phyloP scores from a whole-genome alignment of 2,888 invertebrate species.

The Atethmia centrago region DNA sequence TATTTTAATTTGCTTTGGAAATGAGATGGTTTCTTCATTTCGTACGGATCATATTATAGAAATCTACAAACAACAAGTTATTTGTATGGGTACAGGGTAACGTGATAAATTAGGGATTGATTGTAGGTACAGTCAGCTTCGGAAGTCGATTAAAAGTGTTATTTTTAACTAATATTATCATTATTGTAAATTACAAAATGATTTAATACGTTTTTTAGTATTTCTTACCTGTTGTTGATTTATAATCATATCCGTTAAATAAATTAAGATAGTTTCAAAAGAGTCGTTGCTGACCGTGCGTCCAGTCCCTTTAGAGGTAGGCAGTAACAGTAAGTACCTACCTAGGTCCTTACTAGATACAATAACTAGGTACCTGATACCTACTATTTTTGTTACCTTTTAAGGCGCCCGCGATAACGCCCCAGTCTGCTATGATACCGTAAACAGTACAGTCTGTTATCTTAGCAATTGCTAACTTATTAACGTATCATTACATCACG shows the following conservation, averaged over 20 bases:
- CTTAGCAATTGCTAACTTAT: background rate
- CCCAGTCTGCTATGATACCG: background rate
- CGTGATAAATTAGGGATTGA: background rate
- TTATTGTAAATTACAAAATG: background rate
- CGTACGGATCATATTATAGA: background rate
- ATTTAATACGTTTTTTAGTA: background rate
- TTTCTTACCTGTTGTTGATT: background rate
- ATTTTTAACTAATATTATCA: background rate
- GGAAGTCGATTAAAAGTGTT: background rate
- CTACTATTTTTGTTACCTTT: background rate
- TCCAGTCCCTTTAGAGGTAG: background rate
- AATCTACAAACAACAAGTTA: background rate
- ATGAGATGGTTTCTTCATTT: background rate
- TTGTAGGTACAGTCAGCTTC: background rate
- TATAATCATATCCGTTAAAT: background rate
- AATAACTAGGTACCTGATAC: background rate
- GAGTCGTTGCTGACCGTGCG: background rate
- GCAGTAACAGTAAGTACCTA: background rate
- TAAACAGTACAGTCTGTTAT: background rate
- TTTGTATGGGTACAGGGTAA: background rate
- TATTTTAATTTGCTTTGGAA: background rate
- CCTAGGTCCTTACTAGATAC: background rate
- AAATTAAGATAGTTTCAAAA: background rate
- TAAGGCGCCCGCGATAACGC: too few species aligned
- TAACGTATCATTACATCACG: background rate